Percentiles rank a stretch among this genome's conserved stretches.
Conservation (phyloP, 2,888 invertebrate species). For the Griposia aprilina region DNA sequence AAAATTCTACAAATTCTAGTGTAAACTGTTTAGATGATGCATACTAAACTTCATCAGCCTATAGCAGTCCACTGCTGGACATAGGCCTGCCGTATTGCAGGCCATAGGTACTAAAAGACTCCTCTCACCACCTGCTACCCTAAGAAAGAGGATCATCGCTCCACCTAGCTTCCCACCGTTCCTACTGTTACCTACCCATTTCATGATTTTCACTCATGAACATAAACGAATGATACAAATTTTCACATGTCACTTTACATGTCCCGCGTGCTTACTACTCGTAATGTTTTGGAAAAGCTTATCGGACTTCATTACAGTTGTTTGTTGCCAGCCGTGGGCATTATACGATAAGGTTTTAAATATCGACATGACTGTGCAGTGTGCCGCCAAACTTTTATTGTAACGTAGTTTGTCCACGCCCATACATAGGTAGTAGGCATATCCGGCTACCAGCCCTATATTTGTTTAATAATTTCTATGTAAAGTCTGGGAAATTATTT, state of each 20-base stretch:
- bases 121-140: neutral
- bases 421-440: neutral
- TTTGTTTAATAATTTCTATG: neutral
- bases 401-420: neutral
- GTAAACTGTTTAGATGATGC: neutral
- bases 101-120: neutral
- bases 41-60: neutral
- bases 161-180: no score
- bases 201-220: no score
- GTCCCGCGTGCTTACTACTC: constrained; percentile 4
- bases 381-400: constrained; percentile 15
- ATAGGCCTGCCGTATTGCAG: neutral
- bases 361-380: constrained; percentile 11
- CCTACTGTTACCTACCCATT: no score
- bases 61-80: neutral
- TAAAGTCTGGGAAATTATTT: neutral
- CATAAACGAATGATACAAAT: neutral
- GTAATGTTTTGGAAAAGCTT: constrained; percentile 32
- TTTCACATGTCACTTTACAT: neutral
- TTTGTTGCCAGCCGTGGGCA: constrained; percentile 23
- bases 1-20: neutral
- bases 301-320: constrained; percentile 21
- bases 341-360: constrained; percentile 32
- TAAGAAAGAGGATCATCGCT: no score
- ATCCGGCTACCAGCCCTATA: neutral